phyloP scores from a whole-genome alignment of 2,797 vertebrate genomes.

The Adrianichthys oophorus region DNA sequence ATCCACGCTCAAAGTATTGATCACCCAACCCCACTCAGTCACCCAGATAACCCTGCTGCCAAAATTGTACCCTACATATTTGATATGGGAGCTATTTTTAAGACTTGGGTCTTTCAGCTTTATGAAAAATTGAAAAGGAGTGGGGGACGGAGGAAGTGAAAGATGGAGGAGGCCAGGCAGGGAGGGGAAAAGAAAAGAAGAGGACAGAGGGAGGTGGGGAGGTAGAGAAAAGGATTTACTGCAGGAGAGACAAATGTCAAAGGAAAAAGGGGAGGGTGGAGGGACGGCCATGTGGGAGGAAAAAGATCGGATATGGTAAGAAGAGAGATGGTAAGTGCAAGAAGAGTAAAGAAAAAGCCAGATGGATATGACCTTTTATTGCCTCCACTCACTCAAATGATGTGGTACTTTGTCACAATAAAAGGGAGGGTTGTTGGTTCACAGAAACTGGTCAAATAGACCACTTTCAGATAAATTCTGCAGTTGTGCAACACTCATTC shows the following conservation, averaged over 20 bases:
- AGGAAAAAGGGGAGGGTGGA: slow-evolving; percentile 28
- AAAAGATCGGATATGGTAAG: slow-evolving; percentile 35
- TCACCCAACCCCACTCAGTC: slow-evolving; percentile 46
- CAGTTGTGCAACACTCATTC: slow-evolving; percentile 27
- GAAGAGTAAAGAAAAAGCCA: slow-evolving; percentile 26
- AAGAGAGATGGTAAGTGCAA: slow-evolving; percentile 34
- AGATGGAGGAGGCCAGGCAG: slow-evolving; percentile 21
- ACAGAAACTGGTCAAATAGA: slow-evolving; percentile 15
- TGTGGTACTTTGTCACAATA: slow-evolving; percentile 48
- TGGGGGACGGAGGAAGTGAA: slow-evolving; percentile 32
- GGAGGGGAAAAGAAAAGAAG: slow-evolving; percentile 27
- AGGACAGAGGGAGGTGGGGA: slow-evolving; percentile 24
- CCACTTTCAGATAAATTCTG: not conserved
- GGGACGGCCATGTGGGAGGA: slow-evolving; percentile 28
- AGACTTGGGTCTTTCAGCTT: slow-evolving; percentile 76
- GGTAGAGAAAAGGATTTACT: slow-evolving; percentile 40
- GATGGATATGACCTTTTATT: slow-evolving; percentile 65
- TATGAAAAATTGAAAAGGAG: slow-evolving; percentile 81
- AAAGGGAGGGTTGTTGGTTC: slow-evolving; percentile 6
- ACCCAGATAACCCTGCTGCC: slow-evolving; percentile 55
- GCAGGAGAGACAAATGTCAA: slow-evolving; percentile 62
- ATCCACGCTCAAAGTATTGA: slow-evolving; percentile 70
- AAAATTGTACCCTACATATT: slow-evolving; percentile 81
- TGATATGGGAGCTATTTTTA: slow-evolving; percentile 83
- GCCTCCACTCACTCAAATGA: slow-evolving; percentile 58